Base-by-base conservation (phyloP, 2,113 vertebrate genomes). In the Silurus meridionalis region DNA sequence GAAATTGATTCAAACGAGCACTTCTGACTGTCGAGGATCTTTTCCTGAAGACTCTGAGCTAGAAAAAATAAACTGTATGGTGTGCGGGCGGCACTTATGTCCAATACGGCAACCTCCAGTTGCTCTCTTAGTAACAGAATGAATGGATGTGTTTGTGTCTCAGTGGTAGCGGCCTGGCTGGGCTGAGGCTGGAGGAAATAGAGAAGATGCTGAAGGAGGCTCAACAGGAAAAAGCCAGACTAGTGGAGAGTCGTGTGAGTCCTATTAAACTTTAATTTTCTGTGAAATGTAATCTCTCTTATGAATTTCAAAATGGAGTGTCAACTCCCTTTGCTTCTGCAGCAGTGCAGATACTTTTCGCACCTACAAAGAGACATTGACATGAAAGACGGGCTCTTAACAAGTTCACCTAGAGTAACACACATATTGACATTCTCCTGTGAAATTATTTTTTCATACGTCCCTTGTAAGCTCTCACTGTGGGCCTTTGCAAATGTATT, bases 141-240 rank as follows among this genome's bases (percentile, higher is more conserved):
- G 17, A 25, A 71, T 63, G 66, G 11, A 87, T 90, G 66, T 89
- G 85, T 86, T 80, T 87, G 66, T 83, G 69, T 66, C 86, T 79
- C 90, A 97, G 97, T 53, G 93, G 95, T 80, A 96, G 97, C 0
- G 97, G 96, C 61, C 88, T 96, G 79, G 98, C 98, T 19, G 91
- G 91, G 19, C 95, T 96, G 72, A 97, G 97, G 93, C 95, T 98
- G 0, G 97, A 99, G 83, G 98, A 99, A 95, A 98, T 99, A 97
- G 98, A 99, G 93, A 97, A 96, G 94, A 96, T 99, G 97, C 86
- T 99, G 90, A 97, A 95, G 89, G 97, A 99, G 91, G 97, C 97
- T 0, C 97, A 97, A 0, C 95, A 96, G 0, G 97, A 99, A 93
- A 98, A 98, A 94, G 97, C 96, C 0, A 93, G 96, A 83, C 94